Evolutionary conservation across 2,888 invertebrate genomes (phyloP).

Genomic region (Seira musarum): DNA sequence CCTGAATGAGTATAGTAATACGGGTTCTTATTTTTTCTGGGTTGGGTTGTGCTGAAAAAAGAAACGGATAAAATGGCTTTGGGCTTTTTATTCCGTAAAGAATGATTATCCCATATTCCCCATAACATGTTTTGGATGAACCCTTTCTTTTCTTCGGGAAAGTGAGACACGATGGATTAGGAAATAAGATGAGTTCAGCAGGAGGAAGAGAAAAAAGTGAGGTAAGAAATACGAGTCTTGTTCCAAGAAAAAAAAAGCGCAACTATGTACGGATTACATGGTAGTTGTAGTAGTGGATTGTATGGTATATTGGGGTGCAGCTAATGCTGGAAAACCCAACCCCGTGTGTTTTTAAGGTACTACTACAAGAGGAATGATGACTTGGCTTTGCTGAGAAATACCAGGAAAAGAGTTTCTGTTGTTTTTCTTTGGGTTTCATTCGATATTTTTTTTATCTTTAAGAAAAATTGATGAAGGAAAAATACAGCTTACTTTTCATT

Average conservation of each 20-base stretch:
- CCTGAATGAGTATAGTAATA: not conserved
- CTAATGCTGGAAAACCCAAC: no score
- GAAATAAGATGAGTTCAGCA: conserved; percentile 41
- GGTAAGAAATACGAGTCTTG: conserved; percentile 44
- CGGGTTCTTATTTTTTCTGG: no score
- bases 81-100: conserved; percentile 23
- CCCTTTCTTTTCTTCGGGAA: not conserved
- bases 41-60: not conserved
- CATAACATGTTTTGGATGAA: conserved; percentile 1
- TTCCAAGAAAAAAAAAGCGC: not conserved
- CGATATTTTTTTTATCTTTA: no score
- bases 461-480: conserved; percentile 30
- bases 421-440: not conserved
- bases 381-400: no score
- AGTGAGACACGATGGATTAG: conserved; percentile 49
- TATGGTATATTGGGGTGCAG: no score
- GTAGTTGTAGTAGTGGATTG: no score
- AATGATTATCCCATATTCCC: conserved; percentile 37
- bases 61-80: conserved; percentile 36
- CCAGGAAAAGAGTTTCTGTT: no score
- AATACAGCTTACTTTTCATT: conserved; percentile 27
- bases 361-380: no score
- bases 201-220: conserved; percentile 26
- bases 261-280: no score
- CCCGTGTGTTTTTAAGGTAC: no score